Percentiles rank a stretch among this genome's conserved stretches.
Conservation (phyloP, 2,888 invertebrate species). For the Lottia gigantea region DNA sequence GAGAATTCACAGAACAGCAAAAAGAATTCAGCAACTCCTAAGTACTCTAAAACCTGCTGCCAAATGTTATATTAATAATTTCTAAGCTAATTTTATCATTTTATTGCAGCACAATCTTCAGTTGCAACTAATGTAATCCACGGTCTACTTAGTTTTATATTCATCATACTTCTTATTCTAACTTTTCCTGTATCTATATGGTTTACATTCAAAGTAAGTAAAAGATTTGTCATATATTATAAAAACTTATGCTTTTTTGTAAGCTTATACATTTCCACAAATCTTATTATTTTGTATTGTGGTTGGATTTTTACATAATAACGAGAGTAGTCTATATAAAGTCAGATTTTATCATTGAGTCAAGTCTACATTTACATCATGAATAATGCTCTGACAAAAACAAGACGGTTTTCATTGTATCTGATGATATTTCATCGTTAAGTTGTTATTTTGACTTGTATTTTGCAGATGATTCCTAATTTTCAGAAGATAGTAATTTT, state of each 20-base stretch:
- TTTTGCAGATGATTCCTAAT: slow-evolving; percentile 50
- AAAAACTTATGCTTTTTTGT: not conserved
- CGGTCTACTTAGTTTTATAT: slow-evolving; percentile 16
- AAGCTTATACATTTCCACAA: not conserved
- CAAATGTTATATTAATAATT: no score
- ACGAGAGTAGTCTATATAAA: no score
- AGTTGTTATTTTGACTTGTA: not conserved
- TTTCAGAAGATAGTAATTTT: slow-evolving; percentile 60
- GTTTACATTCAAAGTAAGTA: slow-evolving; percentile 56
- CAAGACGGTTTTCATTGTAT: not conserved
- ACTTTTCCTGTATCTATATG: slow-evolving; percentile 58
- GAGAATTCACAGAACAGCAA: no score
- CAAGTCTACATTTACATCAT: no score
- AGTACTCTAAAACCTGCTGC: no score
- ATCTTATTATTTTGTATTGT: not conserved
- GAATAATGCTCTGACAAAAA: no score
- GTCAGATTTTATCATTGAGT: no score
- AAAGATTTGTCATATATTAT: not conserved
- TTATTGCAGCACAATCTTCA: slow-evolving; percentile 11
- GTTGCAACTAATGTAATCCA: not conserved
- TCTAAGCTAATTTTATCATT: not conserved
- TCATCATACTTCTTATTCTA: slow-evolving; percentile 44
- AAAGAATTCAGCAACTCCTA: no score
- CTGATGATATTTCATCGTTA: not conserved
- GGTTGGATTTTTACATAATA: no score